phyloP scores from a whole-genome alignment of 1,140 invertebrate genomes.

The Battus philenor region DNA sequence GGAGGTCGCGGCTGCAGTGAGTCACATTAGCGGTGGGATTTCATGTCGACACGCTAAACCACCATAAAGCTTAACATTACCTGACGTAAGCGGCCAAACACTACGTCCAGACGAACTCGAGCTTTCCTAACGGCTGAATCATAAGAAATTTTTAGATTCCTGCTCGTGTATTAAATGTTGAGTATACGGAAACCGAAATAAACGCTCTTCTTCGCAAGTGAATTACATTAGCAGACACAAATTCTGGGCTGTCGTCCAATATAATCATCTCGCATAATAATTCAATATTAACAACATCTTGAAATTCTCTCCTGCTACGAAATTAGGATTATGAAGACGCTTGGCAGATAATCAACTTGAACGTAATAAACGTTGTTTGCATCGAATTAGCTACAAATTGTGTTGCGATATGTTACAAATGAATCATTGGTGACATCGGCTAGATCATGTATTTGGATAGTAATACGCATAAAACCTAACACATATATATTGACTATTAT shows the following conservation, averaged over 20 bases:
- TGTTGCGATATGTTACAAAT: constrained; percentile 4
- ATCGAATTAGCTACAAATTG: constrained; percentile 10
- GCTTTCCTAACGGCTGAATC: neutral
- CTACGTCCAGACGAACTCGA: neutral
- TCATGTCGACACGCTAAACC: constrained; percentile 35
- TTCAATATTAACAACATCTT: constrained; percentile 15
- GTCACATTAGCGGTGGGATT: constrained; percentile 26
- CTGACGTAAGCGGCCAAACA: constrained; percentile 1
- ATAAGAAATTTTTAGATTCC: neutral
- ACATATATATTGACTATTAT: no score
- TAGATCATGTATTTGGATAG: no score
- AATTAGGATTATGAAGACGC: constrained; percentile 8
- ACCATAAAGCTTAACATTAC: constrained; percentile 25
- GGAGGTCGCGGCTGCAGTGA: constrained; percentile 21
- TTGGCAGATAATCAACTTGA: constrained; percentile 11
- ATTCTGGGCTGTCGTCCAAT: constrained; percentile 14
- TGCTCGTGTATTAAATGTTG: neutral
- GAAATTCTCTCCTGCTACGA: neutral
- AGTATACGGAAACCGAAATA: neutral
- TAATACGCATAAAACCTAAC: no score
- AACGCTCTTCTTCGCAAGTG: constrained; percentile 8
- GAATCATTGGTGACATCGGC: no score
- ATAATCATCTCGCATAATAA: constrained; percentile 4
- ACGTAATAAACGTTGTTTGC: neutral
- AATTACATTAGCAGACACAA: constrained; percentile 12